Conservation (phyloP, 2,113 vertebrate genomes). For the Micromys minutus region DNA sequence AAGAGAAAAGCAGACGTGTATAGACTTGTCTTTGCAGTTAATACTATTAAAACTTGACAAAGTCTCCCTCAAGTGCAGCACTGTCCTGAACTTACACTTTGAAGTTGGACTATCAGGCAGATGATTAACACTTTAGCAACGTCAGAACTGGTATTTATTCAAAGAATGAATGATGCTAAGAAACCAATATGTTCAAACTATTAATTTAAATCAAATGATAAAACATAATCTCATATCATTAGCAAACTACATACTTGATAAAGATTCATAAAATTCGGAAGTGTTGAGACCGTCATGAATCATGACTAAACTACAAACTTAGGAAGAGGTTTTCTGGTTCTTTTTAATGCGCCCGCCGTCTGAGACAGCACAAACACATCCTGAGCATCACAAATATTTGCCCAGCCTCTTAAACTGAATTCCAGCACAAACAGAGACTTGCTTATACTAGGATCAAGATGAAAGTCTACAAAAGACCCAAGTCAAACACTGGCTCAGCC, state of each 20-base stretch:
- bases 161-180: conserved; percentile 58
- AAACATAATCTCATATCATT: not conserved
- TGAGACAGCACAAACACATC: not conserved
- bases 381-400: not conserved
- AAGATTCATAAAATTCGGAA: conserved; percentile 38
- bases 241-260: not conserved
- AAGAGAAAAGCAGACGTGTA: conserved; percentile 44
- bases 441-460: not conserved
- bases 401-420: conserved; percentile 43
- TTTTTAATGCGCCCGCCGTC: not conserved
- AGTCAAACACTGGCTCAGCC: conserved; percentile 2
- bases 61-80: not conserved
- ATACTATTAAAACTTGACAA: conserved; percentile 25
- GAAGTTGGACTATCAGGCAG: not conserved
- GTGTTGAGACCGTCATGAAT: conserved; percentile 49
- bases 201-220: not conserved
- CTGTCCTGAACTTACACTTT: not conserved
- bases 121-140: conserved; percentile 12
- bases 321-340: not conserved
- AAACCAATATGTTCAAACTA: conserved; percentile 53
- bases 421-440: conserved; percentile 13
- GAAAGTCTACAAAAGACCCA: not conserved
- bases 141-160: conserved; percentile 40
- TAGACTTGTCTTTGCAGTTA: conserved; percentile 30
- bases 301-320: conserved; percentile 56